A percentile compares a stretch with the other conserved stretches of the same genome.
Evolutionary conservation across 1,140 invertebrate species (phyloP).

Genomic region (Drosophila baimaii): DNA sequence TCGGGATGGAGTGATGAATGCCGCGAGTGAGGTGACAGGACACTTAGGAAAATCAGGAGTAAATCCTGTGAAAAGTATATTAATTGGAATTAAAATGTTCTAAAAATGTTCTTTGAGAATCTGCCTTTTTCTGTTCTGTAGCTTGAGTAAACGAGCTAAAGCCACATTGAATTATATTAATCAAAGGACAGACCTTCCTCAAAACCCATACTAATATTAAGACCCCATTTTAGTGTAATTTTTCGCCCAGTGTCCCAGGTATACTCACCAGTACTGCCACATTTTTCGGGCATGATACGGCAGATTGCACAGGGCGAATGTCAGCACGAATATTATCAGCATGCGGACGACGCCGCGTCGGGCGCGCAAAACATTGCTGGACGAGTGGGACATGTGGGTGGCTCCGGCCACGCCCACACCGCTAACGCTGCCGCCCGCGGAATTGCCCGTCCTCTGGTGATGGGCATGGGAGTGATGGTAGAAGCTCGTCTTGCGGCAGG

Average conservation of each 20-base stretch:
- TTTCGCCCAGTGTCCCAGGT: background rate
- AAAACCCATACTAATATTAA: no score
- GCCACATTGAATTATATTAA: no score
- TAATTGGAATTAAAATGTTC: no score
- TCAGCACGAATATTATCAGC: conserved; percentile 92
- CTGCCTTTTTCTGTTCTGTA: no score
- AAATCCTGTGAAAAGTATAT: no score
- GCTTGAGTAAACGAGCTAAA: no score
- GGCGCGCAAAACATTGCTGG: conserved; percentile 88
- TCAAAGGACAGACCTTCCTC: no score
- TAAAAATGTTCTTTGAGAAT: no score
- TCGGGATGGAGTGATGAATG: conserved; percentile 12
- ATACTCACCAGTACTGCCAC: conserved; percentile 88
- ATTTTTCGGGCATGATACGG: conserved; percentile 93
- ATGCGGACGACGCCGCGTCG: conserved; percentile 90
- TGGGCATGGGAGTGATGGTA: conserved; percentile 69
- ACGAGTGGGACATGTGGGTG: conserved; percentile 86
- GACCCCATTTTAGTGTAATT: no score
- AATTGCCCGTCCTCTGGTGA: conserved; percentile 56
- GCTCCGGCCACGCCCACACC: conserved; percentile 33
- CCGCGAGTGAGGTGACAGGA: background rate
- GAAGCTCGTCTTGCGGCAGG: conserved; percentile 79
- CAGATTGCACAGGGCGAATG: conserved; percentile 93
- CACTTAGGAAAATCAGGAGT: no score
- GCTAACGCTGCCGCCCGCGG: conserved; percentile 45